Base-by-base conservation (phyloP, 2,113 vertebrate genomes). In the Gallinago undulata region DNA sequence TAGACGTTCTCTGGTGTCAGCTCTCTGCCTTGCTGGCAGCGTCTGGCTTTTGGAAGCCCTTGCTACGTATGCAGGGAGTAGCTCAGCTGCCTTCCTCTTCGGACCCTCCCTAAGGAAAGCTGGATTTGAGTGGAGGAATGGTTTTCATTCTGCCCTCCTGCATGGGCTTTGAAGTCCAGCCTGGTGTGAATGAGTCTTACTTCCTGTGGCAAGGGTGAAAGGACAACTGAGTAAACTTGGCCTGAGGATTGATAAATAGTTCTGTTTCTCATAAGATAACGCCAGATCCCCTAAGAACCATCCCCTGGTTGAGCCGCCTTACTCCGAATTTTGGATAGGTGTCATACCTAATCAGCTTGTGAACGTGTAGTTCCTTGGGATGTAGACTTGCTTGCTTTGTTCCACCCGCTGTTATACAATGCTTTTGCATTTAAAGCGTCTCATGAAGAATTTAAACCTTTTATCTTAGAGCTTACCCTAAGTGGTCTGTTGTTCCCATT, bases 181-280 rank as follows among this genome's bases (percentile, higher is more conserved):
- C 0, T 74, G 67, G 60, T 92, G 82, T 82, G 55, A 96, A 86
- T 93, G 90, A 94, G 92, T 12, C 70, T 50, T 47, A 55, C 80
- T 96, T 95, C 95, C 90, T 94, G 91, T 82, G 84, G 92, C 80
- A 90, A 66, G 76, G 93, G 87, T 86, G 90, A 95, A 80, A 87
- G 78, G 84, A 96, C 66, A 94, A 89, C 95, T 93, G 77, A 86
- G 48, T 94, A 92, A 95, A 97, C 79, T 91, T 93, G 82, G 75
- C 84, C 72, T 66, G 70, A 66, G 53, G 60, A 59, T 8, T 93
- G 77, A 78, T 85, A 94, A 87, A 92, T 60, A 82, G 63, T 62
- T 84, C 68, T 75, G 12, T 75, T 94, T 91, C 82, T 88, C 41
- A 16, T 55, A 73, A 92, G 78, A 82, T 87, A 55, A 55, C 0